phyloP scores from a whole-genome alignment of 2,113 vertebrate genomes.

The Pleuronectes platessa region DNA sequence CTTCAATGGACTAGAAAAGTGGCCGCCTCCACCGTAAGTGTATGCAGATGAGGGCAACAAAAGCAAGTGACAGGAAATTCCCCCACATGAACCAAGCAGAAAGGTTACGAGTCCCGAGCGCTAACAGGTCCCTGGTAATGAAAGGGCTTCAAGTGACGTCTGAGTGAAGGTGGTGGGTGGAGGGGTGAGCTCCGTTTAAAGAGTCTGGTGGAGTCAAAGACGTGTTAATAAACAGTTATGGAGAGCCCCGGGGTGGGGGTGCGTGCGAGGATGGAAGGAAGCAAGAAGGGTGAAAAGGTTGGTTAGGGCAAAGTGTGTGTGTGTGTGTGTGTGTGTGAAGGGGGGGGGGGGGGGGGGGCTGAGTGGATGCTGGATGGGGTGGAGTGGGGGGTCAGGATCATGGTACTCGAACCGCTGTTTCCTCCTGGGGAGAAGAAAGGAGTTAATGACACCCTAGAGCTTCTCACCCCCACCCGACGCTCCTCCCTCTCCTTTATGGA shows the following conservation, averaged over 20 bases:
- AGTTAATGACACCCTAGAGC: conserved; percentile 83
- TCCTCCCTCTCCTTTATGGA: conserved; percentile 80
- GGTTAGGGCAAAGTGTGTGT: conserved; percentile 18
- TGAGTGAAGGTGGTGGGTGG: conserved; percentile 74
- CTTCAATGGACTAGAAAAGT: neutral
- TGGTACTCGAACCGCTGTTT: conserved; percentile 76
- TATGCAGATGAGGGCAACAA: conserved; percentile 25
- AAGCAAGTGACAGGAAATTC: conserved; percentile 47
- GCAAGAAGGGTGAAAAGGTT: conserved; percentile 45
- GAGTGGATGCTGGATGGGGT: conserved; percentile 32
- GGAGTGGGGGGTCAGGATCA: conserved; percentile 65
- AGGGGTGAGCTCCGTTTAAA: conserved; percentile 64
- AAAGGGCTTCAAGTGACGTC: conserved; percentile 63
- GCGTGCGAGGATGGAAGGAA: conserved; percentile 51
- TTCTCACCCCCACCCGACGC: conserved; percentile 70
- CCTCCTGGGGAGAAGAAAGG: conserved; percentile 80
- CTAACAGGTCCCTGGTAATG: conserved; percentile 69
- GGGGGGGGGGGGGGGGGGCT: neutral
- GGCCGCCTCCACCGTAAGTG: neutral
- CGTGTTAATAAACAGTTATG: conserved; percentile 83
- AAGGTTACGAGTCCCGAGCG: conserved; percentile 53
- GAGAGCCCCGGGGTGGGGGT: conserved; percentile 54
- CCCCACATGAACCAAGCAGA: conserved; percentile 49
- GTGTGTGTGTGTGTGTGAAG: neutral
- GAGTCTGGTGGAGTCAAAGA: conserved; percentile 75